Base-by-base conservation (phyloP, 1,140 invertebrate species). In the Mercenaria mercenaria region DNA sequence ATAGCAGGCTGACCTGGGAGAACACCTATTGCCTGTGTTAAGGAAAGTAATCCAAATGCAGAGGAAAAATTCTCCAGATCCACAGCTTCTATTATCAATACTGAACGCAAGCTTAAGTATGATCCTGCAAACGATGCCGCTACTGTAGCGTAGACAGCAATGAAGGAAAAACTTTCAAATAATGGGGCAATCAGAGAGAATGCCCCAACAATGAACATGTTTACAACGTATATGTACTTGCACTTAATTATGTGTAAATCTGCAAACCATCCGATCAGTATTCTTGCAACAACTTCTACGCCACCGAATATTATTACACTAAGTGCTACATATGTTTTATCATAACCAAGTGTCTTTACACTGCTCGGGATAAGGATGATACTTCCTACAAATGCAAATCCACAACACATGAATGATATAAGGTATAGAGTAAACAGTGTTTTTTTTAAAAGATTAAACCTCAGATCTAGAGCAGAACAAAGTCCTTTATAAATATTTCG, bases 61-160 rank as follows among this genome's bases (percentile, higher is more conserved):
- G 76, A 15, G 10, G 86, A 37, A n/a, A 88, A 81, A 39, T 88
- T 61, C 39, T 88, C 50, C 43, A 88, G 26, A 23, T 77, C 77
- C 10, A 88, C 76, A 20, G 52, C 56, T 37, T 80, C 86, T 20
- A 88, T 77, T 3, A 88, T 4, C 4, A 88, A 26, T 1, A 88
- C 85, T 37, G 85, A 79, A 1, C 69, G 52, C 23, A 88, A 39
- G 29, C 56, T 50, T 59, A 56, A 81, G 32, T 79, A 88, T n/a
- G 86, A 81, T 11, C 86, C 86, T 20, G 86, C 76, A 43, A 88
- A 88, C 32, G 79, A 52, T 61, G 74, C 86, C 13, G 81, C 47
- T 20, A 72, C 39, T 2, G 86, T 77, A 6, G 76, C 76, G 32
- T 88, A 88, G 15, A 41, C 41, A 20, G 47, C 59, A 26, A 80